A percentile compares a stretch with the other conserved stretches of the same genome.
Evolutionary conservation across 2,113 vertebrate genomes (phyloP).

Genomic region (Okapia johnstoni): DNA sequence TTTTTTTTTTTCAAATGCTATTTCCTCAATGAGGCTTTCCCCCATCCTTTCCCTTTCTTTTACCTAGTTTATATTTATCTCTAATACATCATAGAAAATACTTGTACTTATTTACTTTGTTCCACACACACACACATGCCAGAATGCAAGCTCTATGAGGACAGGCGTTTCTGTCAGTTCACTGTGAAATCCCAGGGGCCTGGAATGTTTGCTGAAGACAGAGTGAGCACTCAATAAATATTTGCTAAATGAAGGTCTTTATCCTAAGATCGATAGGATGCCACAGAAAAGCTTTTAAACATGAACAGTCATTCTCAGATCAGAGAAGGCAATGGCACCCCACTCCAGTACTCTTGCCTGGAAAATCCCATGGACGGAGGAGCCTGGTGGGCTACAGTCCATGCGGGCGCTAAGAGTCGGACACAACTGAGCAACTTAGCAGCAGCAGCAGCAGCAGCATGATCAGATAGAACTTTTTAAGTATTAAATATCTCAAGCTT

Average conservation of each 20-base stretch:
- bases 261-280: background rate
- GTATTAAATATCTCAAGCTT: background rate
- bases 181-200: background rate
- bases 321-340: too few species aligned
- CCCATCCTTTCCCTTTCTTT: background rate
- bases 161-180: background rate
- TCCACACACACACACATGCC: background rate
- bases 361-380: too few species aligned
- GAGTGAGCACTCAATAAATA: background rate
- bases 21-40: background rate
- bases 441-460: background rate
- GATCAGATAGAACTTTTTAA: background rate
- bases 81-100: background rate
- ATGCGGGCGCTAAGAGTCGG: too few species aligned
- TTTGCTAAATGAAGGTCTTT: background rate
- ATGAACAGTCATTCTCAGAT: background rate
- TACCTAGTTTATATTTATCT: background rate
- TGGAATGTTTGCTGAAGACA: background rate
- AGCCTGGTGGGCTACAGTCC: too few species aligned
- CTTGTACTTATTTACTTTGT: background rate
- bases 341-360: too few species aligned
- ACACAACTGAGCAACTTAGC: too few species aligned
- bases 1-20: background rate
- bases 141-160: background rate
- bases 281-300: background rate